phyloP scores from a whole-genome alignment of 92 coral and sea anemone genomes.

The Diadumene lineata region DNA sequence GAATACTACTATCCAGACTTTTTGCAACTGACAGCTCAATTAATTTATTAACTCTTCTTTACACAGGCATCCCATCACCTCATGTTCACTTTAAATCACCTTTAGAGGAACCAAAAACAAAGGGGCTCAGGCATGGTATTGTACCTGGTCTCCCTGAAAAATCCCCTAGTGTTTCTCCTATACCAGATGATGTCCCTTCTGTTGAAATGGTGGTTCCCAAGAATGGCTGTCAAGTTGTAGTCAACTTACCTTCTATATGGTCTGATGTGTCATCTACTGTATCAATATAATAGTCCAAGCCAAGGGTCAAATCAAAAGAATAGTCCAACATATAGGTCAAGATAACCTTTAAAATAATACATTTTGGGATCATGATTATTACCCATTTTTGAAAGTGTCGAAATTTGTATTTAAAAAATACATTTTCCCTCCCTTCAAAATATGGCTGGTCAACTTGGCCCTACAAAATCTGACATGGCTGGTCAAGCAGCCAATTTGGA shows the following conservation, averaged over 20 bases:
- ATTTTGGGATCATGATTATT: too few relatives aligned
- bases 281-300: conserved; percentile 34
- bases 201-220: conserved; percentile 18
- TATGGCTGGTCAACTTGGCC: too few relatives aligned
- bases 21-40: neutral
- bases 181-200: conserved; percentile 56
- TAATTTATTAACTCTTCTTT: neutral
- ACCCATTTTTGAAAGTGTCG: too few relatives aligned
- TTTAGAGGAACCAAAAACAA: conserved; percentile 26
- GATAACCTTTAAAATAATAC: neutral
- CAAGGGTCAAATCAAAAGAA: too few relatives aligned
- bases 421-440: too few relatives aligned
- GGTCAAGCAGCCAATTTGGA: too few relatives aligned
- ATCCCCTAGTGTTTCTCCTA: conserved; percentile 83
- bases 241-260: conserved; percentile 78
- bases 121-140: neutral
- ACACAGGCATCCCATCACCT: conserved; percentile 36
- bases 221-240: conserved; percentile 67
- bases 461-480: too few relatives aligned
- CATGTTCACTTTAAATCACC: conserved; percentile 78
- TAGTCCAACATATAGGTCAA: too few relatives aligned
- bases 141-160: conserved; percentile 22
- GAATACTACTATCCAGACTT: too few relatives aligned
- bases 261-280: conserved; percentile 76
- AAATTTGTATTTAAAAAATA: too few relatives aligned